A percentile compares a stretch with the other conserved stretches of the same genome.
Evolutionary conservation across 2,888 invertebrate genomes (phyloP).

Genomic region (Limnephilus lunatus): DNA sequence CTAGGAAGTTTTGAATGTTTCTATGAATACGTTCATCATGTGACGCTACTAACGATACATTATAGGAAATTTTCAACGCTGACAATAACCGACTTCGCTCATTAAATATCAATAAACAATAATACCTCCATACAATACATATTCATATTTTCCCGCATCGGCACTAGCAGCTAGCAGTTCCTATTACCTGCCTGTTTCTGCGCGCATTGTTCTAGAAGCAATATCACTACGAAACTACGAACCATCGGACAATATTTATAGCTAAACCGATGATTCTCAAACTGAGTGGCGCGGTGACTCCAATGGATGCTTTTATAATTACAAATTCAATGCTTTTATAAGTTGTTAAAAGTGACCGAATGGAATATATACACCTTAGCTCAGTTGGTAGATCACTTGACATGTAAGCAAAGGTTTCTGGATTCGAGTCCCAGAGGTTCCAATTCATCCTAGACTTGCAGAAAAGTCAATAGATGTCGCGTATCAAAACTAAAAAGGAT

Average conservation of each 20-base stretch:
- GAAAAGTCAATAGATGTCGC: too few relatives aligned
- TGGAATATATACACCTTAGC: too few relatives aligned
- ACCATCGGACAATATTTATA: not conserved
- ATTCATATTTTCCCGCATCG: not conserved
- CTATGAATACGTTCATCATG: not conserved
- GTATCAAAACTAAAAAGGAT: too few relatives aligned
- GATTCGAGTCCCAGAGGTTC: too few relatives aligned
- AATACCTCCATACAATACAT: not conserved
- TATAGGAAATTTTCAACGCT: not conserved
- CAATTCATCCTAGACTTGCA: too few relatives aligned
- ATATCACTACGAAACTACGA: not conserved
- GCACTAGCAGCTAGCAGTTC: too few relatives aligned
- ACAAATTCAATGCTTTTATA: too few relatives aligned
- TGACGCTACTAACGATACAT: not conserved
- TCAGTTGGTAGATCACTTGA: too few relatives aligned
- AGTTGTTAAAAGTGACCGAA: too few relatives aligned
- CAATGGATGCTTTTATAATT: too few relatives aligned
- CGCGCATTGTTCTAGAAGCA: not conserved
- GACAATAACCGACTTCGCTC: not conserved
- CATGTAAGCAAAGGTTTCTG: too few relatives aligned
- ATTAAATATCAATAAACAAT: not conserved
- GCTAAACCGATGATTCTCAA: not conserved
- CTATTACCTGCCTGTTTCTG: not conserved
- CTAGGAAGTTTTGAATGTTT: not conserved
- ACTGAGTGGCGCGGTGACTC: not conserved